phyloP scores from a whole-genome alignment of 2,113 vertebrate genomes.

The Spermophilus dauricus region DNA sequence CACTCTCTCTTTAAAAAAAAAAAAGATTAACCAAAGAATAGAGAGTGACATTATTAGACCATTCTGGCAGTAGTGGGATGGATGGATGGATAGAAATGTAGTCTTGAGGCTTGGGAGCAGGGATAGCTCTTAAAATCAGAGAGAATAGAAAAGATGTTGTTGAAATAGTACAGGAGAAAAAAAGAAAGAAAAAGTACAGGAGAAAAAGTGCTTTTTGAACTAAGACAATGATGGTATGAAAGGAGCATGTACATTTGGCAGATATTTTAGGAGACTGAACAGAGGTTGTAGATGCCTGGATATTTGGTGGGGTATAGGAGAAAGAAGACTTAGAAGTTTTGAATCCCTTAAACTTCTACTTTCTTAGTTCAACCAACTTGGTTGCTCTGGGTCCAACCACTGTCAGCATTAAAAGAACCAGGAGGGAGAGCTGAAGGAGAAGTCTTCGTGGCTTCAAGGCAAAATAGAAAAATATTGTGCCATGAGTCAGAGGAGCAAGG shows the following conservation, averaged over 20 bases:
- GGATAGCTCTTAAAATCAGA: constrained; percentile 39
- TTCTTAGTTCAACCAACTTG: not conserved
- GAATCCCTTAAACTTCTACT: not conserved
- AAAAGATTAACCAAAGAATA: constrained; percentile 20
- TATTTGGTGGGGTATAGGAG: not conserved
- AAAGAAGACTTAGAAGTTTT: constrained; percentile 6
- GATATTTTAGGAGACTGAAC: not conserved
- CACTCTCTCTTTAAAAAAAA: too few relatives aligned
- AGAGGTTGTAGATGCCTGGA: constrained; percentile 23
- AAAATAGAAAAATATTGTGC: not conserved
- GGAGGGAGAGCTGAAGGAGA: constrained; percentile 44
- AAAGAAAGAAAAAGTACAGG: not conserved
- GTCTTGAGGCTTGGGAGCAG: not conserved
- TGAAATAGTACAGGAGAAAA: constrained; percentile 20
- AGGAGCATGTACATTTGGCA: not conserved
- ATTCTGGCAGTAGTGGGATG: not conserved
- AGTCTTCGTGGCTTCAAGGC: not conserved
- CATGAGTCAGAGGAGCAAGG: not conserved
- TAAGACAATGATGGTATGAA: not conserved
- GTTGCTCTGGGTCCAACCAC: not conserved
- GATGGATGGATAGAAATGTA: not conserved
- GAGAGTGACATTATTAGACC: not conserved
- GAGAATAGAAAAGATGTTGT: constrained; percentile 14
- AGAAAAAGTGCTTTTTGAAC: not conserved
- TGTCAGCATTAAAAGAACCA: not conserved